These are phyloP conservation scores for Promerops cafer DNA, from an alignment of 2,113 vertebrate species.

Conservation along the genomic window DNA sequence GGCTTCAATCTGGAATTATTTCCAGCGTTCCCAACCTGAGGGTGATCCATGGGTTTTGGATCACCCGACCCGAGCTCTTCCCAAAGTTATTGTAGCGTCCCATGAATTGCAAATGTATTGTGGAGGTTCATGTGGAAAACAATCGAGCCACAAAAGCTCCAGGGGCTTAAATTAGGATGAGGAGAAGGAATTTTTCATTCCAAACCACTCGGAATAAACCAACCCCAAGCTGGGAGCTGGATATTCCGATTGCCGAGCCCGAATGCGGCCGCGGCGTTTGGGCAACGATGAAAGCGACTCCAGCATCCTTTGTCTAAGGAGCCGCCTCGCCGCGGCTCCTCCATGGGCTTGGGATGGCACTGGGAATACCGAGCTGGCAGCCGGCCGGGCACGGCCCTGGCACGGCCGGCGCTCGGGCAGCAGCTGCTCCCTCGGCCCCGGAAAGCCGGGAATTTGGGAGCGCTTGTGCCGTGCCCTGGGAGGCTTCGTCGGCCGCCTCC, in stretches of 20 bases:
- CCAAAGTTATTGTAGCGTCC: background rate
- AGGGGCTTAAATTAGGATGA: background rate
- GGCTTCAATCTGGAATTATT: background rate
- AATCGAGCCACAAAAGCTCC: background rate
- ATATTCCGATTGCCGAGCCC: accelerated
- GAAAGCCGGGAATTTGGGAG: background rate
- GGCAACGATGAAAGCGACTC: background rate
- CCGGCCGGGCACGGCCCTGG: background rate
- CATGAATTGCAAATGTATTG: background rate
- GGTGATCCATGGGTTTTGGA: background rate
- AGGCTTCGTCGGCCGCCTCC: too few relatives aligned
- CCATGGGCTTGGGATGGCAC: background rate
- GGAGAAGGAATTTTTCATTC: background rate
- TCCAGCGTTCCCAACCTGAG: background rate
- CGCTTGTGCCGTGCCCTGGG: background rate
- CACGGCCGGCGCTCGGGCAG: background rate
- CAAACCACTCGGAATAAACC: background rate
- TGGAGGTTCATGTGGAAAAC: background rate
- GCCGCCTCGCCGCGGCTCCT: background rate
- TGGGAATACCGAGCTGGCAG: background rate
- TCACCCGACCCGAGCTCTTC: background rate
- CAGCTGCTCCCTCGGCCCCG: background rate
- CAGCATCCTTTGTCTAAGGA: background rate
- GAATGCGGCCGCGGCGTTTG: background rate
- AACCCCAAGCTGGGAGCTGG: background rate